Conservation (phyloP, 2,888 invertebrate genomes). For the Acrobasis suavella region DNA sequence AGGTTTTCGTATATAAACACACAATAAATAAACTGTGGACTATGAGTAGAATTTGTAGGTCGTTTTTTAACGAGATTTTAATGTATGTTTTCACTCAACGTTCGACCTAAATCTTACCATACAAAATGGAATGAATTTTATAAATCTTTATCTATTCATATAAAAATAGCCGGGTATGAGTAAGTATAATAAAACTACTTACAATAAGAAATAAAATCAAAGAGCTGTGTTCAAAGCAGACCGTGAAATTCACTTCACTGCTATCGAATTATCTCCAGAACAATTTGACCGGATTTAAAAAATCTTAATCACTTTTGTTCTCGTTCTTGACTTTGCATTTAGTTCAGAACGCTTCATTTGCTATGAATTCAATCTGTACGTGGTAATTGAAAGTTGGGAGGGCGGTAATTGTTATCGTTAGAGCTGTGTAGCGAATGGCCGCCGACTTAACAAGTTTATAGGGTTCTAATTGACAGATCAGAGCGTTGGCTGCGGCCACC, state of each 20-base stretch:
- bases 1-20: too few relatives aligned
- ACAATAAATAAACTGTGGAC: too few relatives aligned
- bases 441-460: constrained; percentile 66
- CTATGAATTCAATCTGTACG: constrained; percentile 28
- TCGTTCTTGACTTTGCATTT: constrained; percentile 41
- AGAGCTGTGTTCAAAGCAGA: constrained; percentile 49
- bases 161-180: neutral
- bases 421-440: constrained; percentile 42
- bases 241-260: constrained; percentile 57
- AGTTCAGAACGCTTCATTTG: constrained; percentile 25
- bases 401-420: constrained; percentile 51
- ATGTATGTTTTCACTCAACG: neutral
- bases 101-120: neutral
- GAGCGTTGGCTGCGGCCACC: constrained; percentile 56
- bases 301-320: constrained; percentile 42
- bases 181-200: constrained; percentile 9
- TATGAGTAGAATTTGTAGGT: too few relatives aligned
- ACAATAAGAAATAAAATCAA: constrained; percentile 46
- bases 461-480: constrained; percentile 72
- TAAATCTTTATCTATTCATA: neutral
- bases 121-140: neutral
- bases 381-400: constrained; percentile 33
- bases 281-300: constrained; percentile 40
- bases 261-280: constrained; percentile 53
- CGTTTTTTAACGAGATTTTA: neutral